Evolutionary conservation across 1,140 invertebrate genomes (phyloP).

Genomic region (Steinernema feltiae): DNA sequence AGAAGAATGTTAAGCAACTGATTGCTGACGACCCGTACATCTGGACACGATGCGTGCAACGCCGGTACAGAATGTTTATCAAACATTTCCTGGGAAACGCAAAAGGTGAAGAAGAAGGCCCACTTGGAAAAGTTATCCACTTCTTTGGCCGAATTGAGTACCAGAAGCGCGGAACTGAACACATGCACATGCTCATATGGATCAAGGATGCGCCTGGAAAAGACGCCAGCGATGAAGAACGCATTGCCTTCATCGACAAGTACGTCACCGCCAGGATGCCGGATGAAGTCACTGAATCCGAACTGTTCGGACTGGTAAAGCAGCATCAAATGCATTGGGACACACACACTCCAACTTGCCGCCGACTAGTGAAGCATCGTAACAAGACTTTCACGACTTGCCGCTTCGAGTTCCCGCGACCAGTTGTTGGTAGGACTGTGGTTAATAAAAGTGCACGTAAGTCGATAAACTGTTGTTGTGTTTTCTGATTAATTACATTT

Average conservation of each 20-base stretch:
- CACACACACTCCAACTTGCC: too few relatives aligned
- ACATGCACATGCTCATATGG: slow-evolving; percentile 60
- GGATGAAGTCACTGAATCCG: neutral
- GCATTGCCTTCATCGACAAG: neutral
- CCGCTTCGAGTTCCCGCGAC: too few relatives aligned
- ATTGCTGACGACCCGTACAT: neutral
- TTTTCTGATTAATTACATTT: too few relatives aligned
- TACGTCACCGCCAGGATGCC: neutral
- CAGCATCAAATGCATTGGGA: too few relatives aligned
- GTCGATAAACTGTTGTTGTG: too few relatives aligned
- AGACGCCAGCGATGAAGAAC: slow-evolving; percentile 46
- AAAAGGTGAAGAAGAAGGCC: neutral
- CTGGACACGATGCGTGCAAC: neutral
- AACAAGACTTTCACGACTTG: too few relatives aligned
- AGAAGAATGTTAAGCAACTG: neutral
- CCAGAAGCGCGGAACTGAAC: slow-evolving; percentile 60
- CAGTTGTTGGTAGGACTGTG: too few relatives aligned
- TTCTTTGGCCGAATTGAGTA: slow-evolving; percentile 58
- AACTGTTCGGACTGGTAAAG: neutral
- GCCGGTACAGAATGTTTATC: slow-evolving; percentile 3
- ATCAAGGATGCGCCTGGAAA: slow-evolving; percentile 56
- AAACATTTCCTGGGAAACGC: slow-evolving; percentile 20
- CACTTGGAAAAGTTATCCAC: slow-evolving; percentile 37
- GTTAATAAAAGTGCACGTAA: too few relatives aligned
- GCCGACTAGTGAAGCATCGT: too few relatives aligned